Evolutionary conservation across 1,140 invertebrate genomes (phyloP).

Genomic region (Caenorhabditis briggsae): DNA sequence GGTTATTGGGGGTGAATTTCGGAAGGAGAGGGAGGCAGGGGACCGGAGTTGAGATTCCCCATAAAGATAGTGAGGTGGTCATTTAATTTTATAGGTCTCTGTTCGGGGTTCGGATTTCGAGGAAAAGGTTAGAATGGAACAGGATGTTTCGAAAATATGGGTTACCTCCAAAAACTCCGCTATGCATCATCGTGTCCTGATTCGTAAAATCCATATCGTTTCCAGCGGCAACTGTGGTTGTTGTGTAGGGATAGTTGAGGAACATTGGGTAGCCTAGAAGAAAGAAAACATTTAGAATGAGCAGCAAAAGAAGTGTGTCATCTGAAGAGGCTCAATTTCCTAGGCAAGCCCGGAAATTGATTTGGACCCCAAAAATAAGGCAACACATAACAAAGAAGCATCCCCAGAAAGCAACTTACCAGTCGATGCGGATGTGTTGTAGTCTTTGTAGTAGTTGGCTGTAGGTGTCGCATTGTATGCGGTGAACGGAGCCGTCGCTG

Average conservation of each 20-base stretch:
- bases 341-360: neutral
- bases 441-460: constrained; percentile 29
- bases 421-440: neutral
- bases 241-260: constrained; percentile 8
- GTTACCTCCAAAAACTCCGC: constrained; percentile 36
- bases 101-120: neutral
- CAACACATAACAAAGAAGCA: neutral
- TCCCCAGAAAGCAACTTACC: neutral
- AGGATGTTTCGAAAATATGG: neutral
- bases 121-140: neutral
- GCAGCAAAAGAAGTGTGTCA: constrained; percentile 20
- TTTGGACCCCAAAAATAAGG: neutral
- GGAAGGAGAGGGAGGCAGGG: neutral
- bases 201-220: neutral
- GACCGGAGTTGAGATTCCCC: constrained; percentile 29
- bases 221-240: neutral
- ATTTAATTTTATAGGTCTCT: constrained; percentile 24
- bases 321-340: neutral
- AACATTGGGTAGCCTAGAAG: constrained; percentile 34
- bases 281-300: neutral
- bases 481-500: neutral
- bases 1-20: neutral
- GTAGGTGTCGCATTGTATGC: neutral
- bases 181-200: constrained; percentile 25
- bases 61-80: constrained; percentile 36